Base-by-base conservation (phyloP, 2,888 invertebrate species). In the Synanthedon tipuliformis region DNA sequence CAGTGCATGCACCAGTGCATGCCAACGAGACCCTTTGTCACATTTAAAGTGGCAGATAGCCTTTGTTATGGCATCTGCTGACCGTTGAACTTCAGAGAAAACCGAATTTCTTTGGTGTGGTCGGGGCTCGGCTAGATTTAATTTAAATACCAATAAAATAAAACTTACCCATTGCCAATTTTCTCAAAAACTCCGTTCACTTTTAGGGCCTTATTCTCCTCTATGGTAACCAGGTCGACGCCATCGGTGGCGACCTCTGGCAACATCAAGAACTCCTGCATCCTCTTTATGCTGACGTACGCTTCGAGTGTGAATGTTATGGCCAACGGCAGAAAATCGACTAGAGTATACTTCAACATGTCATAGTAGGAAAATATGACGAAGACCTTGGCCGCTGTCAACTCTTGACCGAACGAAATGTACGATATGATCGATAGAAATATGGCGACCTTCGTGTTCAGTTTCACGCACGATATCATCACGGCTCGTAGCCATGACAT, bases 331-430 rank as follows among this genome's bases (percentile, higher is more conserved):
- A 95, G 92, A 71, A 94, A 95, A 41, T 94, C 92, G 0, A 94
- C 94, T 78, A 95, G 89, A 0, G 92, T 91, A 54, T 93, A 90
- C 49, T 94, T 91, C 3, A 95, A 75, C 55, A 94, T 92, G 63
- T 94, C 95, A 69, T 94, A 95, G 61, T 95, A 92, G 0, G 95
- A 92, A 34, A 94, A 92, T 41, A 94, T 89, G 7, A 94, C 93
- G 71, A 94, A 95, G 0, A 94, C 50, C 70, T 91, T 92, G 53
- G 94, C 92, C 0, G 96, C 92, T 0, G 92, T 93, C 3, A 96
- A 79, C 55, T 88, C 77, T 64, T 93, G 89, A 0, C 91, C 90
- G 34, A 90, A 78, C 0, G 92, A 85, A 2, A 92, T 88, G 67
- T 90, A 94, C 0, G 92, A 89, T 8, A 94, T 81, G 15, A 96